Base-by-base conservation (phyloP, 2,888 invertebrate species). In the Pyralis farinalis region DNA sequence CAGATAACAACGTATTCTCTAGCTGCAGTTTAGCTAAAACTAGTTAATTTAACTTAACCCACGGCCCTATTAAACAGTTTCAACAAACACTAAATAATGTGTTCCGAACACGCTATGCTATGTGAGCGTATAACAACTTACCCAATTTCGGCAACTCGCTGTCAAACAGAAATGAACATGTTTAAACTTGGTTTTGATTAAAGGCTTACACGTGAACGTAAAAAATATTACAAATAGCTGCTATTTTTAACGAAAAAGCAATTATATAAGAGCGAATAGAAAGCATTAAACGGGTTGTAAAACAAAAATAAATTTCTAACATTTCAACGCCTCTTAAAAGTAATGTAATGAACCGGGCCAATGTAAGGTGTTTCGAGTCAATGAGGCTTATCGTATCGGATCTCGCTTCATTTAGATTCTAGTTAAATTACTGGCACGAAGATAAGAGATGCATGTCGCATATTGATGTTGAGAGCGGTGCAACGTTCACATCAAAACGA, bases 351-450 rank as follows among this genome's bases (percentile, higher is more conserved):
- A 79, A 74, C 68, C 66, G 59, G 62, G 60, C 59, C 61, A 53
- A 65, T 68, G 70, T 75, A 62, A 80, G 74, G 71, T 79, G 76
- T 81, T 74, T 72, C 63, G 61, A 77, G 72, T 78, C 73, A 73
- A 80, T 76, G 71, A 71, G 64, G 72, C 75, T 85, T 88, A 87
- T 88, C 87, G 73, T 67, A 76, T 81, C 68, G 74, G 72, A 88
- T 87, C 86, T 86, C 74, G 63, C 67, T 77, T 82, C 81, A 77
- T 86, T 86, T 85, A 83, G 82, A 81, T 73, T 71, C 74, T 78
- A 81, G 86, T 85, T 85, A 84, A 84, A 80, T 80, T 81, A 81
- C 71, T 75, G 77, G 66, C 71, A 66, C 62, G 66, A 34, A 80
- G 87, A 87, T 86, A 86, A 84, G 72, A 61, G 61, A 58, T 65